Evolutionary conservation across 92 coral and sea anemone species (phyloP).

Genomic region (Heliopora coerulea): DNA sequence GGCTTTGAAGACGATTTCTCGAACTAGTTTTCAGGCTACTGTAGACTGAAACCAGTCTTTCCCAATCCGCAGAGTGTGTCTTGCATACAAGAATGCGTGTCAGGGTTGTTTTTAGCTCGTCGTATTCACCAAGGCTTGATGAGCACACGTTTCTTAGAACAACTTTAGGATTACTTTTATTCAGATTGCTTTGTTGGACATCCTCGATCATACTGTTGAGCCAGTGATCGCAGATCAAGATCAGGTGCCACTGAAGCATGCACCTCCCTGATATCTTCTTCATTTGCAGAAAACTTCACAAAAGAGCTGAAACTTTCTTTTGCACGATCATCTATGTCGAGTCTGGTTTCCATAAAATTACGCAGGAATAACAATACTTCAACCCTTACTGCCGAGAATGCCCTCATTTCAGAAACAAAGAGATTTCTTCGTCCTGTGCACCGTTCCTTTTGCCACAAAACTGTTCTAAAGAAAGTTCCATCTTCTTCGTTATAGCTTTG

Average conservation of each 20-base stretch:
- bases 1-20: not conserved
- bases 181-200: not conserved
- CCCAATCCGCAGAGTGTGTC: conserved; percentile 9
- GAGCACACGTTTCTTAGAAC: not conserved
- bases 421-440: not conserved
- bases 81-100: conserved; percentile 15
- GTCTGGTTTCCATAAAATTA: conserved; percentile 6
- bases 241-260: conserved; percentile 16
- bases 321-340: not conserved
- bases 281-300: conserved; percentile 8
- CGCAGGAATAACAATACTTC: not conserved
- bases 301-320: not conserved
- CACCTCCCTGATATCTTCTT: too few relatives aligned
- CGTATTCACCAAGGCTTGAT: not conserved
- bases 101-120: not conserved
- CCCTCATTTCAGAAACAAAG: too few relatives aligned
- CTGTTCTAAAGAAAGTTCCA: not conserved
- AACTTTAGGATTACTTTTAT: not conserved
- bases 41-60: conserved; percentile 12
- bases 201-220: conserved; percentile 6
- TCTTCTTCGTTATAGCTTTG: conserved; percentile 21
- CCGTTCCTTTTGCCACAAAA: conserved; percentile 7
- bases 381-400: not conserved
- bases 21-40: not conserved
- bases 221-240: conserved; percentile 1